These are phyloP conservation scores for Campoplex nolae DNA, from an alignment of 2,888 invertebrate species.

Conservation along the genomic window DNA sequence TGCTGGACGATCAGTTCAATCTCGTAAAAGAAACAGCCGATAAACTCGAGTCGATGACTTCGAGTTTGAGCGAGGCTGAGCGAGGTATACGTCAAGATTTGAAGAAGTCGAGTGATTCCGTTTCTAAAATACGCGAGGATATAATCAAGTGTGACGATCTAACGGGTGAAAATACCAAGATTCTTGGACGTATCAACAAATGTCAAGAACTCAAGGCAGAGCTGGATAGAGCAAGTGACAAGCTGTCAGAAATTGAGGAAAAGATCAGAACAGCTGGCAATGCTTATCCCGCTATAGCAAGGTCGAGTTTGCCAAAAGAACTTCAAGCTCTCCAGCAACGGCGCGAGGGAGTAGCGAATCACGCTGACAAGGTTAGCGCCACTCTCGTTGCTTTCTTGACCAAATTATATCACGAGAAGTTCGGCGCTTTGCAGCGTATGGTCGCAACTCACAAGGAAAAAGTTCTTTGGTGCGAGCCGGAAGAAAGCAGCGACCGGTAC, in stretches of 20 bases:
- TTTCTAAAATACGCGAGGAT: conserved; percentile 91
- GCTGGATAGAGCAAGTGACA: conserved; percentile 89
- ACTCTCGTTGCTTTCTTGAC: conserved; percentile 93
- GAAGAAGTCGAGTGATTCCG: conserved; percentile 89
- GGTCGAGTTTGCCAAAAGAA: conserved; percentile 92
- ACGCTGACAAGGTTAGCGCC: conserved; percentile 91
- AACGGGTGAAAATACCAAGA: conserved; percentile 94
- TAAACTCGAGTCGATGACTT: conserved; percentile 90
- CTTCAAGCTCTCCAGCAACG: conserved; percentile 93
- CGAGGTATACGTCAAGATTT: conserved; percentile 89
- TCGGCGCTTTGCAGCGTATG: conserved; percentile 92
- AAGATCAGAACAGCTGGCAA: conserved; percentile 90
- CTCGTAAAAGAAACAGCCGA: conserved; percentile 90
- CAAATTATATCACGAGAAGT: conserved; percentile 94
- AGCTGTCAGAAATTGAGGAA: conserved; percentile 89
- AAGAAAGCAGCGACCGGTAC: conserved; percentile 95
- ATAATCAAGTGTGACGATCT: conserved; percentile 96
- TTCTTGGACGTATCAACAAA: conserved; percentile 91
- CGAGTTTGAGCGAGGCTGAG: conserved; percentile 91
- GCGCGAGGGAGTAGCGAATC: conserved; percentile 91
- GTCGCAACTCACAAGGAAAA: conserved; percentile 94
- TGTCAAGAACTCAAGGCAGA: conserved; percentile 91
- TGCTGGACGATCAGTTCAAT: conserved; percentile 91
- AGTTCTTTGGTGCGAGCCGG: conserved; percentile 95
- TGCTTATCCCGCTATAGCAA: conserved; percentile 91